Percentiles rank a stretch among this genome's conserved stretches.
Conservation (phyloP, 2,113 vertebrate species). For the Macrotus californicus region DNA sequence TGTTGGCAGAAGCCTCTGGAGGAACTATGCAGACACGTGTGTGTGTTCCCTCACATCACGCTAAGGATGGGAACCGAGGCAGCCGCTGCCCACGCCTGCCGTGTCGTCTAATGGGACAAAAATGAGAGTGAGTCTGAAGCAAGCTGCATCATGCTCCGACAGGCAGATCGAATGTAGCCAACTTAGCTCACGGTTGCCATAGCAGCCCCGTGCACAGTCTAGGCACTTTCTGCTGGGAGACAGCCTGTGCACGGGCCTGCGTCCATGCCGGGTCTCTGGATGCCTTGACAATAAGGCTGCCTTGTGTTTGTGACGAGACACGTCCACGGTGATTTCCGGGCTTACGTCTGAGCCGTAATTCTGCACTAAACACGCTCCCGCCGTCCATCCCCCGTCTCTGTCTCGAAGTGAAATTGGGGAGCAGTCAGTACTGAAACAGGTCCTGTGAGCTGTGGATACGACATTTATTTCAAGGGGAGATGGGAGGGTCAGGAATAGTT, state of each 20-base stretch:
- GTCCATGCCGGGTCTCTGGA: neutral
- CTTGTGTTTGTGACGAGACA: neutral
- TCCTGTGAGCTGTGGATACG: neutral
- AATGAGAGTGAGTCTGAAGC: neutral
- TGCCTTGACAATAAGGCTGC: neutral
- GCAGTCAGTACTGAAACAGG: neutral
- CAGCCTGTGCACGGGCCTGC: rapidly evolving
- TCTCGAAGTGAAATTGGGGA: neutral
- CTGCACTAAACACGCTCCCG: neutral
- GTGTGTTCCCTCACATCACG: neutral
- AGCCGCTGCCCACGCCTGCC: neutral
- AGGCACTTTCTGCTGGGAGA: rapidly evolving
- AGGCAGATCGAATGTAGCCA: neutral
- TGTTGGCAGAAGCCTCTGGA: neutral
- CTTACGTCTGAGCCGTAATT: neutral
- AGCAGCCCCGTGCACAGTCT: neutral
- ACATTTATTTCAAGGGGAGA: neutral
- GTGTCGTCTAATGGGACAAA: neutral
- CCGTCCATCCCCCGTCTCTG: neutral
- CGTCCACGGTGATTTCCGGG: neutral
- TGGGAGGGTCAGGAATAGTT: neutral
- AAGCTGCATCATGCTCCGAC: neutral
- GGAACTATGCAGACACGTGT: neutral
- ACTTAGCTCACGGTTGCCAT: neutral
- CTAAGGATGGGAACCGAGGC: neutral